A percentile compares a stretch with the other conserved stretches of the same genome.
Conservation (phyloP, 2,888 invertebrate genomes). For the Epirrita christyi region DNA sequence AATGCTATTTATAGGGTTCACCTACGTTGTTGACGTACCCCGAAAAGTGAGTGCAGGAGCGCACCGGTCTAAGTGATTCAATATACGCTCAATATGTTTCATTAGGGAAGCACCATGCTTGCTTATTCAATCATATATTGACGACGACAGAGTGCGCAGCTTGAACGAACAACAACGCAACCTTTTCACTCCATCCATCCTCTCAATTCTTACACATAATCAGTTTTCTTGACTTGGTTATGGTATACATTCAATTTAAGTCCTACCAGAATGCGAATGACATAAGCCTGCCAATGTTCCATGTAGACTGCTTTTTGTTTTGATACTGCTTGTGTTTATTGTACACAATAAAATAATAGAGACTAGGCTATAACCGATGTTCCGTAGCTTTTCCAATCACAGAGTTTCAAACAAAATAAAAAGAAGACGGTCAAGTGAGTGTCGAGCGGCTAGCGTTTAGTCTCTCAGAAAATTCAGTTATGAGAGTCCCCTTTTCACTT, state of each 20-base stretch:
- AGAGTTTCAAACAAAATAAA: conserved; percentile 36
- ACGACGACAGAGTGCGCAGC: conserved; percentile 53
- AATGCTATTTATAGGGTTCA: conserved; percentile 80
- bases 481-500: conserved; percentile 32
- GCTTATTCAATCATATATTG: conserved; percentile 83
- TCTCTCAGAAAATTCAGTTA: conserved; percentile 36
- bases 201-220: conserved; percentile 70
- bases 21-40: conserved; percentile 76
- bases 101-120: conserved; percentile 75
- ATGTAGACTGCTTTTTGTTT: neutral
- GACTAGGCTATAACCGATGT: conserved; percentile 24
- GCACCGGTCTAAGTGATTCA: conserved; percentile 82
- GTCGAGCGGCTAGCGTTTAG: conserved; percentile 32
- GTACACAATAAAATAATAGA: conserved; percentile 4
- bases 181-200: conserved; percentile 62
- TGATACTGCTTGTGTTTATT: conserved; percentile 1
- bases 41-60: conserved; percentile 77
- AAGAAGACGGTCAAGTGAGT: conserved; percentile 35
- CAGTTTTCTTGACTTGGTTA: conserved; percentile 73
- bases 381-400: conserved; percentile 32
- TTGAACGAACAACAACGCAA: conserved; percentile 47
- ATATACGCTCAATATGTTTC: conserved; percentile 84
- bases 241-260: conserved; percentile 69
- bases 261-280: conserved; percentile 6
- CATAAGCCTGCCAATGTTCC: neutral